Evolutionary conservation across 2,797 vertebrate genomes (phyloP), one percentile per base, ranked within the genome.

Genomic region (Chelonia mydas): DNA sequence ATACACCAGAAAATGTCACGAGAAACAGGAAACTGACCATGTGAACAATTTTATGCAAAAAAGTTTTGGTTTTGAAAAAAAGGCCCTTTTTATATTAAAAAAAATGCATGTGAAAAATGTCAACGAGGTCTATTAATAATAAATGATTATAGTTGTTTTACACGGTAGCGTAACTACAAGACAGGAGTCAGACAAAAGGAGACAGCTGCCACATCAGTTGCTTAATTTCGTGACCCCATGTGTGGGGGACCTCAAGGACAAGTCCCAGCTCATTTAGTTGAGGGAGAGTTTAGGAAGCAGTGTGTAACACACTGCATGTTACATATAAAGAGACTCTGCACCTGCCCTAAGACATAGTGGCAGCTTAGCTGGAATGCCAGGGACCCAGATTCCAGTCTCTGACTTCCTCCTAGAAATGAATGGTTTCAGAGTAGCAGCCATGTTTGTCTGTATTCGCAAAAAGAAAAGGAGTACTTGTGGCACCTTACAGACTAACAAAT

Each of bases 241-340:
- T 31, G 3, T 5, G 1, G 3, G 54, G 0, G 2, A 80, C 80
- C 72, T 87, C 84, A 25, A 9, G 4, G 78, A 1, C 61, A 91
- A 77, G 61, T 49, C 87, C 47, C 21, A 81, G 47, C 0, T 79
- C 5, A 0, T 6, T 74, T 59, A 49, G 68, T 83, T 86, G 72
- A 72, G 87, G 16, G 47, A 33, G 41, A 54, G 16, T 53, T 87
- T 72, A 45, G 74, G 84, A 80, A 88, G 72, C 77, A 88, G 0
- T 1, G 1, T 7, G 1, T 45, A 50, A 28, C 27, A 57, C 27
- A 13, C 11, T 57, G 89, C 65, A 93, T 94, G 89, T 51, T 81
- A 88, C 21, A 13, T 23, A 53, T 80, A n/a, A n/a, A 88, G 31
- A 65, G 57, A 50, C 83, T 53, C 49, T 92, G 72, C 88, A 55